Base-by-base conservation (phyloP, 2,113 vertebrate species). In the Neolamprologus tretocephalus region DNA sequence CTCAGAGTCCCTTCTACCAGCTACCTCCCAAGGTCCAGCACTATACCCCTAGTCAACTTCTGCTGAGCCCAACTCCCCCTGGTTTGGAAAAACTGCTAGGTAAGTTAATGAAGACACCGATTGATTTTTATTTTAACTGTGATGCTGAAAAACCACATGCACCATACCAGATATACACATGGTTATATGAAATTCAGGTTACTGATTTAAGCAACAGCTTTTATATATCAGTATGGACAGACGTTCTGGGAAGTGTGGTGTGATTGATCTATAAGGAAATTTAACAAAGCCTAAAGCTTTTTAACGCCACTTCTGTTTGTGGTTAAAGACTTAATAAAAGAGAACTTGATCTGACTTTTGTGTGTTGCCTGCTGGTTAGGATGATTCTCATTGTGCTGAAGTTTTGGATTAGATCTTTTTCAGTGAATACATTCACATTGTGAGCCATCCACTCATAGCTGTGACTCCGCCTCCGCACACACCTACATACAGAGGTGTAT, bases 11-110 rank as follows among this genome's bases (percentile, higher is more conserved):
- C 5, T 98, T 97, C 94, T 99, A 98, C 95, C 98, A 98, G 97
- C 98, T 99, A 99, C 98, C 99, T 99, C 98, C 98, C 26, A 98
- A 98, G 96, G 97, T 98, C 92, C 98, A 98, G 93, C 97, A 98
- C 95, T 98, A 98, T 93, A 96, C 98, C 33, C 95, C 98, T 4
- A 97, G 96, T 95, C 98, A 98, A 90, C 97, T 98, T 91, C 96
- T 99, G 95, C 95, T 97, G 93, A 95, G 98, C n/a, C 96, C 97
- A 8, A 97, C 97, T 89, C 98, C 99, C 2, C 98, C 98, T 12
- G 98, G 97, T 88, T 97, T 99, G 93, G 98, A 99, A 95, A 97
- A 98, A 94, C 97, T 99, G 92, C 97, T 99, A 90, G 98, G 99
- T 99, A 93, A 97, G 95, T 42, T 16, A 7, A 61, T n/a, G 6